These are phyloP conservation scores for Oxygymnocypris stewartii DNA, from an alignment of 2,113 vertebrate species.

Conservation along the genomic window DNA sequence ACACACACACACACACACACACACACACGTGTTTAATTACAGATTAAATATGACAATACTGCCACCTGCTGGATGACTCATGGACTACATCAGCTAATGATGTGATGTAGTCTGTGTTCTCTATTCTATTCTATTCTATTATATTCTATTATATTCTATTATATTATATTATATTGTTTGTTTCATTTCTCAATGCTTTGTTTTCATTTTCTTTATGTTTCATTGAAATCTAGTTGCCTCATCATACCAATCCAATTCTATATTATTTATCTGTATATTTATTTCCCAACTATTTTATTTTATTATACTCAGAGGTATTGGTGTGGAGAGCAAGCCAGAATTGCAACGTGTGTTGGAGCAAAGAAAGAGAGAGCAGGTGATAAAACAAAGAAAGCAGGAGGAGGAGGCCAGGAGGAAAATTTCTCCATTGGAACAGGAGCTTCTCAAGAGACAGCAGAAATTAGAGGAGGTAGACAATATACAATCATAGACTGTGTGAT, in stretches of 20 bases:
- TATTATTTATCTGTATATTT: too few relatives aligned
- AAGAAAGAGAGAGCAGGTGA: slow-evolving; percentile 86
- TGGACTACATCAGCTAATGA: background rate
- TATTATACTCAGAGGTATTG: slow-evolving; percentile 59
- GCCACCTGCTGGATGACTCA: slow-evolving; percentile 59
- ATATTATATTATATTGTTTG: background rate
- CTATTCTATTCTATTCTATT: background rate
- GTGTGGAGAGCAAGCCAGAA: slow-evolving; percentile 86
- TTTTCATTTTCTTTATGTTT: background rate
- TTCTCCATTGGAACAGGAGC: slow-evolving; percentile 91
- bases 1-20: too few relatives aligned
- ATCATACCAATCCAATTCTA: too few relatives aligned
- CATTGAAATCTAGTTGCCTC: too few relatives aligned
- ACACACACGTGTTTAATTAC: too few relatives aligned
- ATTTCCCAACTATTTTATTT: background rate
- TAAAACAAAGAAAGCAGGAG: slow-evolving; percentile 86
- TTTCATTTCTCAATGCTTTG: background rate
- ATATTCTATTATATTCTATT: background rate
- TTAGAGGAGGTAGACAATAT: slow-evolving; percentile 82
- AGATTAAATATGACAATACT: slow-evolving; percentile 38
- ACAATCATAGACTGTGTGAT: background rate
- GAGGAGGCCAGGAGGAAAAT: slow-evolving; percentile 86
- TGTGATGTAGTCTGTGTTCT: background rate
- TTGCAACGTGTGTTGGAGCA: slow-evolving; percentile 91
- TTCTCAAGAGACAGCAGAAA: slow-evolving; percentile 86